Conservation (phyloP, 2,113 vertebrate species). For the Lathamus discolor region DNA sequence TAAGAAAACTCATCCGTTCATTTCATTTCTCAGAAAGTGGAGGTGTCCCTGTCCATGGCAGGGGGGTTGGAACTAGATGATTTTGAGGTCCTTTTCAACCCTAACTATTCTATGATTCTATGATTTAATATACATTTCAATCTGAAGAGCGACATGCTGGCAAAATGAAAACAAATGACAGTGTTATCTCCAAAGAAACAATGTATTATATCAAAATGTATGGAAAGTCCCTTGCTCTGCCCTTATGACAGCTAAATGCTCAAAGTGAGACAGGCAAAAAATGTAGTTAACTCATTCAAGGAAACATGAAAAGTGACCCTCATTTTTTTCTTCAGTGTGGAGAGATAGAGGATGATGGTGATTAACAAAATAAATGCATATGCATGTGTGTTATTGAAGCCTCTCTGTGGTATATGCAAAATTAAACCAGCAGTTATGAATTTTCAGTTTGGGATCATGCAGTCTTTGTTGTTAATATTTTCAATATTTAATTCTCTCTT, state of each 20-base stretch:
- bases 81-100: no score
- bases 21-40: slow-evolving; percentile 59
- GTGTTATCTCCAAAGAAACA: slow-evolving; percentile 67
- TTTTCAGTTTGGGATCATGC: neutral
- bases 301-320: slow-evolving; percentile 32
- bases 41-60: neutral
- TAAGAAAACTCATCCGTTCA: slow-evolving; percentile 50
- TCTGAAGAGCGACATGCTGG: slow-evolving; percentile 53
- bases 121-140: slow-evolving; percentile 76
- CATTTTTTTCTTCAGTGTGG: neutral
- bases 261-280: slow-evolving; percentile 53
- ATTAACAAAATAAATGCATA: neutral
- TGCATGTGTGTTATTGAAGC: neutral
- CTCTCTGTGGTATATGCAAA: neutral
- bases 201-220: slow-evolving; percentile 73
- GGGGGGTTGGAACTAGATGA: no score
- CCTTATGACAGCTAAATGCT: slow-evolving; percentile 64
- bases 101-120: no score
- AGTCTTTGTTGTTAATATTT: neutral
- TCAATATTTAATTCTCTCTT: neutral
- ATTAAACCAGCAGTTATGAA: neutral
- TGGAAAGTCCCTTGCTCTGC: slow-evolving; percentile 51
- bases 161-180: slow-evolving; percentile 79
- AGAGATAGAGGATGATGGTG: neutral
- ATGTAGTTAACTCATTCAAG: slow-evolving; percentile 39